These are phyloP conservation scores for Zonitis immaculata DNA, from an alignment of 2,888 invertebrate species.

Conservation along the genomic window DNA sequence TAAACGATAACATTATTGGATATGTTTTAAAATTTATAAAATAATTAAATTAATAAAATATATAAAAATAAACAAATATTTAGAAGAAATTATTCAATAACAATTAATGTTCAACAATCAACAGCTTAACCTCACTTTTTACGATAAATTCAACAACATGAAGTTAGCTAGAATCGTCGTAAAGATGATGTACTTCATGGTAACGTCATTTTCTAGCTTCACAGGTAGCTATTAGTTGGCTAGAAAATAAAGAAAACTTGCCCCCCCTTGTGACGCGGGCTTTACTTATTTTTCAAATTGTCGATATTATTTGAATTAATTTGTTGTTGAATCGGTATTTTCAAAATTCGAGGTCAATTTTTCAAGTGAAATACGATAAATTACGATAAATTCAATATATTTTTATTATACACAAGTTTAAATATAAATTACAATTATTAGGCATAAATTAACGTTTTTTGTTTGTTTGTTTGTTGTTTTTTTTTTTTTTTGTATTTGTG, in stretches of 20 bases:
- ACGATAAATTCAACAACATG: not conserved
- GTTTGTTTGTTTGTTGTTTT: no score
- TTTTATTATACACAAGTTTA: conserved; percentile 47
- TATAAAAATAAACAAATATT: not conserved
- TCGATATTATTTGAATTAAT: no score
- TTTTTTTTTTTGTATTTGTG: conserved; percentile 24
- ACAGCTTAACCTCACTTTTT: not conserved
- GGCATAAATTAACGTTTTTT: conserved; percentile 41
- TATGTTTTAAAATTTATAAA: not conserved
- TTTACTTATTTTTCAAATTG: no score
- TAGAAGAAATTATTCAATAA: not conserved
- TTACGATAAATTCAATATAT: conserved; percentile 46
- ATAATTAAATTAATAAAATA: not conserved
- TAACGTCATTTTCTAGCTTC: no score
- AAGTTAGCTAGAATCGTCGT: not conserved
- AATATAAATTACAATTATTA: conserved; percentile 47
- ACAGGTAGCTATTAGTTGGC: no score
- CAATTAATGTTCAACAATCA: not conserved
- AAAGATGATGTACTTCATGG: no score
- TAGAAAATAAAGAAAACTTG: no score
- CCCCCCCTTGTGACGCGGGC: no score
- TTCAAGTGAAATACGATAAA: not conserved
- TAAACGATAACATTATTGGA: not conserved
- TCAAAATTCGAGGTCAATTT: no score
- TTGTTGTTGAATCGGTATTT: no score